A percentile compares a stretch with the other conserved stretches of the same genome.
Conservation (phyloP, 2,797 vertebrate species). For the Oreortyx pictus region DNA sequence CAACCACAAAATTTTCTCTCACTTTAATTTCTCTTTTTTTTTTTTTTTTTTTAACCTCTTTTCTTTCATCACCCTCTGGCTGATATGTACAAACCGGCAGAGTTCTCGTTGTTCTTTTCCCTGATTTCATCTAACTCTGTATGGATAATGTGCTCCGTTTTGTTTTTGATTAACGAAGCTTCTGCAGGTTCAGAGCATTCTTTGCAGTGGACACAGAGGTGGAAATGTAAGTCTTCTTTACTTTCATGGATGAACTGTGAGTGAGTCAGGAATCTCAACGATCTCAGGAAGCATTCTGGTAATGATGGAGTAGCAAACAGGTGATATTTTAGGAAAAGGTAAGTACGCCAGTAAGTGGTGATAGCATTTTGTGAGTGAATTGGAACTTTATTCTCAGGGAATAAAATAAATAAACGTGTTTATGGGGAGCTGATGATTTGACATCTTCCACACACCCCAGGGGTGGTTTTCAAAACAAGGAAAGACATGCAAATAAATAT, state of each 20-base stretch:
- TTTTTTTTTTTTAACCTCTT: no score
- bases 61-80: neutral
- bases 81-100: accelerated
- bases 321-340: neutral
- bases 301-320: neutral
- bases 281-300: neutral
- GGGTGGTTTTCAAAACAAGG: constrained; percentile 33
- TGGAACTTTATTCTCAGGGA: constrained; percentile 58
- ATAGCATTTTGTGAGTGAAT: constrained; percentile 33
- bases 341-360: neutral
- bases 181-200: neutral
- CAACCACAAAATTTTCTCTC: neutral
- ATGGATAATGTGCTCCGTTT: neutral
- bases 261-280: neutral
- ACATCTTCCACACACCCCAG: neutral
- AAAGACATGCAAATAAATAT: constrained; percentile 68
- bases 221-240: neutral
- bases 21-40: neutral
- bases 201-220: neutral
- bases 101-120: neutral
- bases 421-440: constrained; percentile 21
- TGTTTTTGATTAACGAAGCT: neutral
- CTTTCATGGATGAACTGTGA: neutral
- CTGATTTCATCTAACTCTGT: neutral
- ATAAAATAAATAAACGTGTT: constrained; percentile 35